Evolutionary conservation across 2,113 vertebrate genomes (phyloP).

Genomic region (Scophthalmus maximus): DNA sequence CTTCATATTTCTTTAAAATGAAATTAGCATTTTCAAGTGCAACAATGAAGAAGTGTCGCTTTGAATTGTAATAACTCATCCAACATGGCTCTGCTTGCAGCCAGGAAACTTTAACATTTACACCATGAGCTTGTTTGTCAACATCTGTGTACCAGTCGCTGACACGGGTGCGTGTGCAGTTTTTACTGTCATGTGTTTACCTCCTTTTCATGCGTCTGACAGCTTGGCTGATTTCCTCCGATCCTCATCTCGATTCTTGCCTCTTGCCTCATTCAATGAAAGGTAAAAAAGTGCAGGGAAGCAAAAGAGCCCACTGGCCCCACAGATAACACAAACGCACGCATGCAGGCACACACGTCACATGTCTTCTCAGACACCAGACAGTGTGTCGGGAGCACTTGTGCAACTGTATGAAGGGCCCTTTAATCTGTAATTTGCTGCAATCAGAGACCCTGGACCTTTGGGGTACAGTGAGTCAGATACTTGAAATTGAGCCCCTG

Average conservation of each 20-base stretch:
- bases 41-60: slow-evolving; percentile 1
- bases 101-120: slow-evolving; percentile 3
- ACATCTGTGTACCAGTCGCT: neutral
- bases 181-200: neutral
- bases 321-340: neutral
- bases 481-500: slow-evolving; percentile 60
- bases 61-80: slow-evolving; percentile 24
- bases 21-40: slow-evolving; percentile 48
- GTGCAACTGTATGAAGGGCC: slow-evolving; percentile 60
- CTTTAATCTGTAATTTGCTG: slow-evolving; percentile 73
- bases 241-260: too few relatives aligned
- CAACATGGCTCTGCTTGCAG: neutral
- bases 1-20: slow-evolving; percentile 60
- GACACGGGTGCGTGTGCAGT: neutral
- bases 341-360: neutral
- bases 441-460: slow-evolving; percentile 73
- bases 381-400: slow-evolving; percentile 44
- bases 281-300: slow-evolving; percentile 30
- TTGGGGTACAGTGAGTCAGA: slow-evolving; percentile 60
- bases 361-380: slow-evolving; percentile 46
- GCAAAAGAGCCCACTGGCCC: neutral
- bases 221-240: slow-evolving; percentile 1
- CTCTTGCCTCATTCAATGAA: slow-evolving; percentile 10
- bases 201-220: slow-evolving; percentile 17
- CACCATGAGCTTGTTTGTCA: neutral